phyloP scores from a whole-genome alignment of 2,888 invertebrate genomes.

The Troides helena region DNA sequence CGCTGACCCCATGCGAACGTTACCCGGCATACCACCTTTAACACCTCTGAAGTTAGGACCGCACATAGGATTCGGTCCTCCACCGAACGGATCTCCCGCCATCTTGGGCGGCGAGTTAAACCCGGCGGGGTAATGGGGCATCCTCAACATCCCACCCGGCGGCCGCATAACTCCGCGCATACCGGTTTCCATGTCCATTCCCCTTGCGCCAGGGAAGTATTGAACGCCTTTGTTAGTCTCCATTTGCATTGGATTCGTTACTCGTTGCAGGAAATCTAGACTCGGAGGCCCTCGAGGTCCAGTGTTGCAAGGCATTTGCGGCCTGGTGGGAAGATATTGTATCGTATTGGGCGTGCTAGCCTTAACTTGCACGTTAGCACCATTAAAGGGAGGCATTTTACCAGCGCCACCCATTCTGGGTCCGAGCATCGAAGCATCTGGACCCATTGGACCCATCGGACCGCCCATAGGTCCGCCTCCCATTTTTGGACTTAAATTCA shows the following conservation, averaged over 20 bases:
- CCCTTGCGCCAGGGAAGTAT: slow-evolving; percentile 85
- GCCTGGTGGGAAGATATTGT: slow-evolving; percentile 97
- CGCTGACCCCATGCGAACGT: slow-evolving; percentile 73
- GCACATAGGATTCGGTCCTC: slow-evolving; percentile 56
- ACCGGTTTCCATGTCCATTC: slow-evolving; percentile 75
- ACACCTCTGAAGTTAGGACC: slow-evolving; percentile 67
- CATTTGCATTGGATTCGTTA: slow-evolving; percentile 90
- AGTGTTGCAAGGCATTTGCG: slow-evolving; percentile 87
- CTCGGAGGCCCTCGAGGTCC: slow-evolving; percentile 91
- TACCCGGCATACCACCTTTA: slow-evolving; percentile 61
- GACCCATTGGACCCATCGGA: slow-evolving; percentile 75
- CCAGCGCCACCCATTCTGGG: slow-evolving; percentile 81
- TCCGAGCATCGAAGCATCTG: slow-evolving; percentile 83
- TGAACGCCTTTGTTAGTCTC: slow-evolving; percentile 82
- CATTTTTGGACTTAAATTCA: slow-evolving; percentile 84
- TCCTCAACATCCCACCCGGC: slow-evolving; percentile 62
- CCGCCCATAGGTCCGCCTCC: slow-evolving; percentile 77
- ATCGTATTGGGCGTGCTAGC: slow-evolving; percentile 98
- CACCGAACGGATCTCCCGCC: slow-evolving; percentile 60
- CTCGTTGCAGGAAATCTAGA: slow-evolving; percentile 93
- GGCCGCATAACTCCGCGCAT: slow-evolving; percentile 75
- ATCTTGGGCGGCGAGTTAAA: slow-evolving; percentile 74
- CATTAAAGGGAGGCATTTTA: slow-evolving; percentile 81
- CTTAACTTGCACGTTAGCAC: slow-evolving; percentile 93
- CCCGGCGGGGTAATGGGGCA: slow-evolving; percentile 73